Conservation (phyloP, 2,113 vertebrate species). For the Bujurquina vittata region DNA sequence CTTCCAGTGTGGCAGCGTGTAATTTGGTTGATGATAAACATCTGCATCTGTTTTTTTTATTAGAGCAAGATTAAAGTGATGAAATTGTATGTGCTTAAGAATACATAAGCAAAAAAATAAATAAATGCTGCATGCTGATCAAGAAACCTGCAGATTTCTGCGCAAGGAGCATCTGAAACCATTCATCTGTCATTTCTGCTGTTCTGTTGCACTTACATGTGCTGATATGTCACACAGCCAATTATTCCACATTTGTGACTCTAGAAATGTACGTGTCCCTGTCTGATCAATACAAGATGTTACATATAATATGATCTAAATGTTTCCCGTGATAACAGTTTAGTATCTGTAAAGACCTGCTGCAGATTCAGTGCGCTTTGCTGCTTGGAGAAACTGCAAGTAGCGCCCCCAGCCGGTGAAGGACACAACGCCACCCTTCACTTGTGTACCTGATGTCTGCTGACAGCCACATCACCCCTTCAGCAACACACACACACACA, state of each 20-base stretch:
- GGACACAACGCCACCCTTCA: slow-evolving; percentile 25
- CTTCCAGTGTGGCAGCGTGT: background rate
- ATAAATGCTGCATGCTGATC: background rate
- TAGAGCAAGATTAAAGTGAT: background rate
- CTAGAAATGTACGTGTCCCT: background rate
- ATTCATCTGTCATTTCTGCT: background rate
- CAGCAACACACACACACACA: background rate
- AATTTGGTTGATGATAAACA: background rate
- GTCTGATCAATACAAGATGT: background rate
- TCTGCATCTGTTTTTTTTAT: background rate
- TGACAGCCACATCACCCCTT: slow-evolving; percentile 66
- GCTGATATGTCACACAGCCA: background rate
- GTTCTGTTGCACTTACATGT: background rate
- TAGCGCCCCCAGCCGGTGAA: slow-evolving; percentile 47
- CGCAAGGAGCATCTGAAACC: background rate
- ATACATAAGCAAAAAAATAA: background rate
- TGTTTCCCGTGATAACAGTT: background rate
- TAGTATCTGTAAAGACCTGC: background rate
- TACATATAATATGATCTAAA: background rate
- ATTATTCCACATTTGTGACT: background rate
- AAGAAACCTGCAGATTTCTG: background rate
- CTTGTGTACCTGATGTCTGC: slow-evolving; percentile 50
- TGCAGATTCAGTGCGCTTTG: slow-evolving; percentile 7
- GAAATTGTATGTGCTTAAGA: fast-evolving
- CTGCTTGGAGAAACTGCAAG: slow-evolving; percentile 9